These are phyloP conservation scores for Metridium senile DNA, from an alignment of 92 coral and sea anemone genomes.

Conservation along the genomic window DNA sequence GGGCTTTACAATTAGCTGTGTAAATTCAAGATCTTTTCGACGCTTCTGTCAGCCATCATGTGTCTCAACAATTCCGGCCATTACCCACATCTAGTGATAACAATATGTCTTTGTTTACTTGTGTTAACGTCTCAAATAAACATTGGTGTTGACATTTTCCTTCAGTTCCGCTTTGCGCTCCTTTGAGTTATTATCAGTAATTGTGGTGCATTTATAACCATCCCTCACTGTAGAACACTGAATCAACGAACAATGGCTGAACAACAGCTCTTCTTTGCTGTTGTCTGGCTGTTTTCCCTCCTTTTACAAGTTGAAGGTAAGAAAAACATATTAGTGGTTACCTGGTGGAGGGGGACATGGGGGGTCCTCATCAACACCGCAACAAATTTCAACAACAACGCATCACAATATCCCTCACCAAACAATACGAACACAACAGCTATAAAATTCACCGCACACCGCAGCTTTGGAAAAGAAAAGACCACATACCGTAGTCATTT, in stretches of 20 bases:
- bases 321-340: no score
- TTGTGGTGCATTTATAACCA: background rate
- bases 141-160: background rate
- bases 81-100: background rate
- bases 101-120: slow-evolving; percentile 8
- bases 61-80: slow-evolving; percentile 13
- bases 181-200: background rate
- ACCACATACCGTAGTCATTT: no score
- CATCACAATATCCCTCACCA: no score
- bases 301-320: slow-evolving; percentile 2
- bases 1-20: slow-evolving; percentile 10
- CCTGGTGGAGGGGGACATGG: no score
- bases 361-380: no score
- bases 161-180: slow-evolving; percentile 15
- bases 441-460: no score
- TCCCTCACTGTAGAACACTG: background rate
- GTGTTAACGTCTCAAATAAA: slow-evolving; percentile 7
- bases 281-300: background rate
- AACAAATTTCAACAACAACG: no score
- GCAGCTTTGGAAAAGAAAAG: no score
- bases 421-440: no score
- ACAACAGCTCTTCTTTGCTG: background rate
- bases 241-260: background rate
- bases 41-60: background rate
- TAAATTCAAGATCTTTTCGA: slow-evolving; percentile 2